Base-by-base conservation (phyloP, 2,113 vertebrate species). In the Lepus americanus region DNA sequence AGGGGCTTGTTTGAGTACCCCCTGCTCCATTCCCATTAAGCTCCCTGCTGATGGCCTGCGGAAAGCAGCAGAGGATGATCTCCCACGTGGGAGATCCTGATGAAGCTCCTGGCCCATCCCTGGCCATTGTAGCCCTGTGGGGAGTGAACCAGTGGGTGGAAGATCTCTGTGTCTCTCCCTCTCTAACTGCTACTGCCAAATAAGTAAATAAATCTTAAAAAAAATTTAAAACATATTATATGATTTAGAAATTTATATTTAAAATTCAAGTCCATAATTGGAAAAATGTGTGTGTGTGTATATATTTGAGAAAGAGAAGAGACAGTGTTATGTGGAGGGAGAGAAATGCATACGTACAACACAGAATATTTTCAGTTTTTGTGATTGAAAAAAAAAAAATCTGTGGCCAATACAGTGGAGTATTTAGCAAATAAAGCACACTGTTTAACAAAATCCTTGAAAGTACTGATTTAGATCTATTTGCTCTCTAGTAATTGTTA, bases 181-280 rank as follows among this genome's bases (percentile, higher is more conserved):
- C 55, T 14, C 14, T 59, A 16, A 16, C 55, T 59, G 14, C 19
- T 14, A 59, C 55, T 59, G 14, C 55, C 55, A 59, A 59, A 19
- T 16, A 59, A 59, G 19, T 59, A 59, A 59, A 59, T 59, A 20
- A 5, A 59, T 59, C 55, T 16, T 59, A 17, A 17, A 78, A 73
- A 19, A 22, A 49, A 73, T 78, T 67, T 19, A 8, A 87, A 29
- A 8, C 67, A 3, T 87, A 59, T 80, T 25, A 78, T 53, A 89
- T 92, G 27, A 61, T 61, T 88, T 85, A 80, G 29, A 33, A 55
- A 76, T 78, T 82, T 83, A 23, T 79, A 53, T 90, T 74, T 92
- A 49, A 25, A 76, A 70, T 85, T 85, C 39, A 89, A 64, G 51
- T 87, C 79, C 69, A 20, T 73, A 84, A 69, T 69, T 53, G 22